A percentile compares a stretch with the other conserved stretches of the same genome.
phyloP scores from a whole-genome alignment of 2,113 vertebrate genomes.

The Scortum barcoo region DNA sequence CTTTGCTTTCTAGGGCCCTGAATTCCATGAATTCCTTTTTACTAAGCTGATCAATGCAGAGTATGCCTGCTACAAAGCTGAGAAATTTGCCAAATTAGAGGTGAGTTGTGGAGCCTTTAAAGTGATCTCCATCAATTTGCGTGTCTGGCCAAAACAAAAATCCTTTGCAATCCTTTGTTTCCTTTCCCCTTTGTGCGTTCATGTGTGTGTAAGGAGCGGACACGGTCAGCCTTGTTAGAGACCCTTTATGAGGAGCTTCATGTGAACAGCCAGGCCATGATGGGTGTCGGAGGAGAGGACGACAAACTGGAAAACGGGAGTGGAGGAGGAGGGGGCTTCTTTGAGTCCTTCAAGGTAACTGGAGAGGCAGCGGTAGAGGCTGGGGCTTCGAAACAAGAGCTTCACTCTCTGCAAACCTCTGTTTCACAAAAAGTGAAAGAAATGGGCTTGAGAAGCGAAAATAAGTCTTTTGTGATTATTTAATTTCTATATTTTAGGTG shows the following conservation, averaged over 20 bases:
- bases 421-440: not conserved
- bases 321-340: constrained; percentile 91
- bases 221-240: constrained; percentile 91
- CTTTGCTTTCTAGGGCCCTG: constrained; percentile 86
- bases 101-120: constrained; percentile 74
- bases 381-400: constrained; percentile 2
- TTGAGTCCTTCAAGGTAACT: constrained; percentile 96
- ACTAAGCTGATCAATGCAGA: constrained; percentile 98
- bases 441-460: not conserved
- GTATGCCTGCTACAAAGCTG: constrained; percentile 95
- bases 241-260: constrained; percentile 95
- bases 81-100: constrained; percentile 97
- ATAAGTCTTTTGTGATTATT: not conserved
- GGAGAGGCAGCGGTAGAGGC: constrained; percentile 24
- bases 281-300: constrained; percentile 92
- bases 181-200: not conserved
- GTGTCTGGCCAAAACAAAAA: not conserved
- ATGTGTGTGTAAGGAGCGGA: constrained; percentile 87
- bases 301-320: constrained; percentile 94
- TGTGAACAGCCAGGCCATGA: constrained; percentile 94
- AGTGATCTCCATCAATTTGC: not conserved
- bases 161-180: not conserved
- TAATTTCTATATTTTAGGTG: not conserved
- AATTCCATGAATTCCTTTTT: constrained; percentile 96
- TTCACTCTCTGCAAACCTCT: constrained; percentile 16